Conservation (phyloP, 2,113 vertebrate genomes). For the Blennius ocellaris region DNA sequence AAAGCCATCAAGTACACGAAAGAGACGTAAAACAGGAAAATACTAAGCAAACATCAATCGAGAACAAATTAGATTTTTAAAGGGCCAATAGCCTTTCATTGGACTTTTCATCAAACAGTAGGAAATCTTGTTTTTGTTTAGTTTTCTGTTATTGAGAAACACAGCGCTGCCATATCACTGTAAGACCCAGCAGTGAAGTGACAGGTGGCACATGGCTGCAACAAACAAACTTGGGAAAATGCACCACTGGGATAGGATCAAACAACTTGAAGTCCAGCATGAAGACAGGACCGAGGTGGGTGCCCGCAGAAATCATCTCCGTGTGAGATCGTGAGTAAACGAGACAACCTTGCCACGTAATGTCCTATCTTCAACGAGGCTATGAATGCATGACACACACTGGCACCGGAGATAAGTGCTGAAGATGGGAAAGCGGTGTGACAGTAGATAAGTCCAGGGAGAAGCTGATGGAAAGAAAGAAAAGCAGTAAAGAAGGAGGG, state of each 20-base stretch:
- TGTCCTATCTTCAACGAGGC: conserved; percentile 60
- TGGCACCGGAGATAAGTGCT: conserved; percentile 64
- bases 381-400: conserved; percentile 62
- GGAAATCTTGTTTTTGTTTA: conserved; percentile 25
- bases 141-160: conserved; percentile 35
- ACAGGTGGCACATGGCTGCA: conserved; percentile 38
- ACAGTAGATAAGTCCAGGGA: conserved; percentile 62
- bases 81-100: background rate
- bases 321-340: conserved; percentile 57
- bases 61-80: conserved; percentile 1
- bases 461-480: conserved; percentile 5
- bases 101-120: conserved; percentile 26
- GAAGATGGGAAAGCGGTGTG: conserved; percentile 60
- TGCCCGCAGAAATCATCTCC: conserved; percentile 47
- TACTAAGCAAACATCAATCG: too few species aligned
- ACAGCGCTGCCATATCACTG: conserved; percentile 31
- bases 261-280: conserved; percentile 30
- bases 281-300: conserved; percentile 49
- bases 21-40: too few species aligned
- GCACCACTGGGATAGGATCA: conserved; percentile 46
- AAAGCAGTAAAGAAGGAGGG: background rate
- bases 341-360: conserved; percentile 55
- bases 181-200: conserved; percentile 27
- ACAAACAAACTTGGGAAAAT: conserved; percentile 57
- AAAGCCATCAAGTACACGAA: too few species aligned